Percentiles rank a stretch among this genome's conserved stretches.
These are phyloP conservation scores for Stenotaenia linearis DNA, from an alignment of 2,888 invertebrate species.

Conservation along the genomic window DNA sequence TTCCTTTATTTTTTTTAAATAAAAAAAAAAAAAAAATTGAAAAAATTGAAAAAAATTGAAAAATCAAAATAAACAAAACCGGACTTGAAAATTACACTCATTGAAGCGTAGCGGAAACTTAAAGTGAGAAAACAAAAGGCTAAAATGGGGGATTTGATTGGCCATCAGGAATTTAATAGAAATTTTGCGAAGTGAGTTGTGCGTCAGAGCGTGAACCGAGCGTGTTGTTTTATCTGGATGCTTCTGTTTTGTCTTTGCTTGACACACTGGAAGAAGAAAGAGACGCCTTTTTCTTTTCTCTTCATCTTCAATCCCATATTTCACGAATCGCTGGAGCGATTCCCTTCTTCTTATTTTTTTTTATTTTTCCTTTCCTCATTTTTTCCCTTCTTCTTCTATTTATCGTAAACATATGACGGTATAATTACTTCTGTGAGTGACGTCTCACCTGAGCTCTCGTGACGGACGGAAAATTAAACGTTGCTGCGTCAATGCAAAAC, in stretches of 20 bases:
- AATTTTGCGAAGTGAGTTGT: not conserved
- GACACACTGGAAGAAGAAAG: conserved; percentile 26
- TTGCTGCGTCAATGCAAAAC: not conserved
- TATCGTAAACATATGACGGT: conserved; percentile 7
- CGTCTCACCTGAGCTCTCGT: not conserved
- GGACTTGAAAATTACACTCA: not conserved
- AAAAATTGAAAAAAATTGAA: not conserved
- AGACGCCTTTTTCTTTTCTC: conserved; percentile 7
- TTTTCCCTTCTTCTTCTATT: not conserved
- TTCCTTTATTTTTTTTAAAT: not conserved
- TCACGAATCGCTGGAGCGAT: conserved; percentile 23
- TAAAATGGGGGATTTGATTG: conserved; percentile 3
- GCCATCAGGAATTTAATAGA: conserved; percentile 1
- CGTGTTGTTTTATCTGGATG: conserved; percentile 7
- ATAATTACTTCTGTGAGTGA: not conserved
- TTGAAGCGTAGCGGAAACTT: not conserved
- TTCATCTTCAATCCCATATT: conserved; percentile 20
- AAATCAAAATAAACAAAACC: not conserved
- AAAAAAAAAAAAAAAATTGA: not conserved
- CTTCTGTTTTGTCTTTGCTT: conserved; percentile 14
- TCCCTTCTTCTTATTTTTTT: not conserved
- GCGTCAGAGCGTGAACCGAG: not conserved
- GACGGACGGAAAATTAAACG: conserved; percentile 4
- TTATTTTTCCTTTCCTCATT: not conserved
- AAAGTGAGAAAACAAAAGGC: not conserved